Base-by-base conservation (phyloP, 1,140 invertebrate species). In the Chironomus tepperi region DNA sequence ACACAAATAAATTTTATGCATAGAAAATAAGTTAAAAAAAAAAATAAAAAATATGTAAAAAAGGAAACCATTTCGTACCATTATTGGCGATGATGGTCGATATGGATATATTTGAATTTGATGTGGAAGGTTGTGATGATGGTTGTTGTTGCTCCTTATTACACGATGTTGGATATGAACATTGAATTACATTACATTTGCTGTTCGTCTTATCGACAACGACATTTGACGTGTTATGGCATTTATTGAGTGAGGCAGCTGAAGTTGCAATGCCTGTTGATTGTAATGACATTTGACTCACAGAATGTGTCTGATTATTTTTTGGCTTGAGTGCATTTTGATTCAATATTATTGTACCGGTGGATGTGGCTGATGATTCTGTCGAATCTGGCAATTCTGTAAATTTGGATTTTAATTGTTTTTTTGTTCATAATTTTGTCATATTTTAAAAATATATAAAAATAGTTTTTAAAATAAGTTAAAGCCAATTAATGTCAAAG, bases 61-160 rank as follows among this genome's bases (percentile, higher is more conserved):
- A n/a, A 15, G 8, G 2, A 57, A 57, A n/a, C 47, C 12, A 57
- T 34, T 34, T 57, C 47, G 47, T 57, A 57, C 47, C 47, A 57
- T 57, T 57, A n/a, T 57, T 57, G n/a, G 47, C 47, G n/a, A 12
- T n/a, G 47, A 57, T 57, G 12, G 47, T 57, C 12, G 47, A 57
- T 57, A 57, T 57, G 47, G 47, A 57, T 57, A 57, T 57, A 70
- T 5, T 10, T 10, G 16, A 18, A 70, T 3, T 70, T 70, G 65
- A 70, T 18, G 65, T 70, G 65, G 65, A 70, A 70, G 65, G 16
- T 21, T 70, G 65, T 70, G 65, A 70, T 70, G 65, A 21, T 70
- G 16, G 16, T 19, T 70, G 65, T 70, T 70, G 19, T 19, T 70
- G 16, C 16, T 70, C 7, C 16, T 70, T 70, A 16, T 9, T 70